Evolutionary conservation across 2,113 vertebrate species (phyloP).

Genomic region (Cyphomyrus plagiostoma): DNA sequence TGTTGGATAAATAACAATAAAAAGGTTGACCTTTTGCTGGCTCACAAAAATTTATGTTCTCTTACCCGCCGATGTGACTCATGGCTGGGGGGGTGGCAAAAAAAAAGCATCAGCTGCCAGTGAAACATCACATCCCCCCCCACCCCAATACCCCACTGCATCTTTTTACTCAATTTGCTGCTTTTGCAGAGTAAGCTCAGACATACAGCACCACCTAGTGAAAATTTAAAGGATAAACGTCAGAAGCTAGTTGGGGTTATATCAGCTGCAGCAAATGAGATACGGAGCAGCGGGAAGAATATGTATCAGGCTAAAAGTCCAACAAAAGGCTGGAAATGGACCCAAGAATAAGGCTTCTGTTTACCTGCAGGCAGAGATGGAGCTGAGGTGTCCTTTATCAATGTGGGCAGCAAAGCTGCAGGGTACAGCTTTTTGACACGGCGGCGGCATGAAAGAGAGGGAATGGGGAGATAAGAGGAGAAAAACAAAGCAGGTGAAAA

Average conservation of each 20-base stretch:
- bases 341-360: background rate
- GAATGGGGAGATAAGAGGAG: background rate
- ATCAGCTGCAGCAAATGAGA: background rate
- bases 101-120: background rate
- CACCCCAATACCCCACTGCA: background rate
- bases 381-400: background rate
- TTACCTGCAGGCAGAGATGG: background rate
- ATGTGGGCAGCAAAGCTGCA: background rate
- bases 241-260: background rate
- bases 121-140: background rate
- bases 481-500: background rate
- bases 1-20: background rate
- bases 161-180: background rate
- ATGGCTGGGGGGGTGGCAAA: background rate
- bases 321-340: background rate
- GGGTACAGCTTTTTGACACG: background rate
- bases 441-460: background rate
- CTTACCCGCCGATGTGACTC: background rate
- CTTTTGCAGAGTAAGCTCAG: background rate
- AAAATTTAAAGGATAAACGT: background rate
- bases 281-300: background rate
- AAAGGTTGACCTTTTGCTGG: background rate
- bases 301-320: background rate
- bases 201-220: background rate
- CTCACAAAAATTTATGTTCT: background rate